Evolutionary conservation across 2,888 invertebrate genomes (phyloP), one percentile per base, ranked within the genome.

Genomic region (Epinotia ramella): DNA sequence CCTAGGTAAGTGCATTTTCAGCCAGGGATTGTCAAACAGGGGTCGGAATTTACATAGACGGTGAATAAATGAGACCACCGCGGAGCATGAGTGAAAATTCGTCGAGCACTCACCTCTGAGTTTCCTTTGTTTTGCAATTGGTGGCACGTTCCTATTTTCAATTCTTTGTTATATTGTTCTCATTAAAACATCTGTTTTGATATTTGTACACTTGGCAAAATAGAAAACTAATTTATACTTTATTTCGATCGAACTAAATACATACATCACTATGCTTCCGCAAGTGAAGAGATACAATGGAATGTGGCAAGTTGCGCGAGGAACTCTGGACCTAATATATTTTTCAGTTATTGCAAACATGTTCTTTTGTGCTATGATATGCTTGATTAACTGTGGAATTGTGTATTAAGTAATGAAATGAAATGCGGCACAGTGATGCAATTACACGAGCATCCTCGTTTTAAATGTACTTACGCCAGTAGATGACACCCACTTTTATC

Each of bases 131-230:
- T 71, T 71, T 71, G 66, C 75, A 75, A 75, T 66, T 71, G 62
- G 69, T 74, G 69, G 46, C 66, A 67, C 53, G 75, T 71, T 76
- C 40, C 44, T 66, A 18, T 74, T 71, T 71, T 18, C 62, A 46
- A 13, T 56, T 73, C 71, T 76, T 76, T 72, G 66, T 66, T 63
- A 24, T 62, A 44, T 53, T 70, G 75, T 46, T 66, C 86, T 65
- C 80, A 82, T 79, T 85, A 82, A 80, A 83, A 86, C 86, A 84
- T 80, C 80, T 86, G 84, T 79, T 76, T 80, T 63, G 11, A 60
- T 77, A 76, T 82, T 78, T 65, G 77, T 78, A 81, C 85, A 83
- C 81, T 83, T 86, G 84, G 40, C 33, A 71, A 81, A 78, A 80
- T 81, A 81, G 78, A 79, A 78, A 79, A 81, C 74, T 65, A 73